These are phyloP conservation scores for Proctacanthus coquilletti DNA, from an alignment of 1,140 invertebrate genomes.

Conservation along the genomic window DNA sequence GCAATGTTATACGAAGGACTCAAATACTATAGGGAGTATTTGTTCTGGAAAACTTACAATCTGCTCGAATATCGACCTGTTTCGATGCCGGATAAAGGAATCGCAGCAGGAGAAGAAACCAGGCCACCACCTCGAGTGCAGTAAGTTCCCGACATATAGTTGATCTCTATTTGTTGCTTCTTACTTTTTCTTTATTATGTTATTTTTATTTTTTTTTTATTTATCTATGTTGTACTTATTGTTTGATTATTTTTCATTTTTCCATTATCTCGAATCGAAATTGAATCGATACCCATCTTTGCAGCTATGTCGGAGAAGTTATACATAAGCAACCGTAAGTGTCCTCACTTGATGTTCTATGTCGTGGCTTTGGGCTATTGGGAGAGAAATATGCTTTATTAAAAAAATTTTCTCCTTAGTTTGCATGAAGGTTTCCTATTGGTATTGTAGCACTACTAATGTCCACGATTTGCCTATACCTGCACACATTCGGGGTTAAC, in stretches of 20 bases:
- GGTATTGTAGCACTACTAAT: too few species aligned
- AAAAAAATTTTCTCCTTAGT: too few species aligned
- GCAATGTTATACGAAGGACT: constrained; percentile 79
- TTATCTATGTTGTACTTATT: constrained; percentile 3
- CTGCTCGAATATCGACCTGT: constrained; percentile 51
- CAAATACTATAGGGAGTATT: constrained; percentile 76
- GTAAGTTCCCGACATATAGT: too few species aligned
- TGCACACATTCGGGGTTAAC: too few species aligned
- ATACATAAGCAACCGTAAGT: constrained; percentile 60
- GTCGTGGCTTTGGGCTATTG: too few species aligned
- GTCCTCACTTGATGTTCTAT: too few species aligned
- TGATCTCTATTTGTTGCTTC: too few species aligned
- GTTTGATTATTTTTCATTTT: constrained; percentile 16
- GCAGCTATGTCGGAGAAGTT: constrained; percentile 50
- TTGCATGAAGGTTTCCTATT: too few species aligned
- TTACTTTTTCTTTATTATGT: constrained; percentile 3
- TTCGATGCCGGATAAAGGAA: constrained; percentile 50
- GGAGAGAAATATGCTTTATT: too few species aligned
- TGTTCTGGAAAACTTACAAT: constrained; percentile 71
- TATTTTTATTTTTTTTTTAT: constrained; percentile 8
- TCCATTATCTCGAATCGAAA: too few species aligned
- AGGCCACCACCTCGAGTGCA: constrained; percentile 39
- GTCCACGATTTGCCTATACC: too few species aligned
- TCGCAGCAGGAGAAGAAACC: constrained; percentile 43
- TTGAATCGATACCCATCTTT: too few species aligned